A percentile compares a stretch with the other conserved stretches of the same genome.
Evolutionary conservation across 1,140 invertebrate species (phyloP).

Genomic region (Bombus polaris): DNA sequence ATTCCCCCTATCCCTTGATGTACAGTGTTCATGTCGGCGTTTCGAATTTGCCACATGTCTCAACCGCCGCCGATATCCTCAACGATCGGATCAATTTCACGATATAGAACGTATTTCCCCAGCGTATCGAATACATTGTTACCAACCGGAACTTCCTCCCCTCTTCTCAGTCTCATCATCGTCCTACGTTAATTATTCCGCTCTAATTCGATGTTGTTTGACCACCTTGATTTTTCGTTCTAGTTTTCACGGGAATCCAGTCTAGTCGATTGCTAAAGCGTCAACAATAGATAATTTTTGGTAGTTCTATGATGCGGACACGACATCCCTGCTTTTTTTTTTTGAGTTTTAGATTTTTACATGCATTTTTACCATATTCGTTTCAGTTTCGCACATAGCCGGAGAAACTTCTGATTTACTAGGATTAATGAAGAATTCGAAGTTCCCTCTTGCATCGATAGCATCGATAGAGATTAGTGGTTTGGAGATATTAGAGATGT

Average conservation of each 20-base stretch:
- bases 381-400: too few relatives aligned
- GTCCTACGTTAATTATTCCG: not conserved
- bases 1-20: constrained; percentile 18
- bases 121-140: constrained; percentile 20
- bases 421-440: too few relatives aligned
- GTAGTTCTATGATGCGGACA: not conserved
- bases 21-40: constrained; percentile 9
- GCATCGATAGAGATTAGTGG: too few relatives aligned
- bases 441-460: too few relatives aligned
- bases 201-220: not conserved
- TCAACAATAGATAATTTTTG: too few relatives aligned
- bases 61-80: not conserved
- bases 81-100: constrained; percentile 38
- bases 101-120: constrained; percentile 51
- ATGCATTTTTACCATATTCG: too few relatives aligned
- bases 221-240: not conserved
- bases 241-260: not conserved
- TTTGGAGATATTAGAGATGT: too few relatives aligned
- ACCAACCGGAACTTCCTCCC: not conserved
- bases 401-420: too few relatives aligned
- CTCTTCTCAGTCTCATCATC: not conserved
- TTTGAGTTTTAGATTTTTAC: not conserved
- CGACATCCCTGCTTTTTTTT: too few relatives aligned
- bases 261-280: not conserved
- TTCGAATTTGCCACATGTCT: constrained; percentile 55